phyloP scores from a whole-genome alignment of 2,797 vertebrate species.

The Ptychadena robeensis region DNA sequence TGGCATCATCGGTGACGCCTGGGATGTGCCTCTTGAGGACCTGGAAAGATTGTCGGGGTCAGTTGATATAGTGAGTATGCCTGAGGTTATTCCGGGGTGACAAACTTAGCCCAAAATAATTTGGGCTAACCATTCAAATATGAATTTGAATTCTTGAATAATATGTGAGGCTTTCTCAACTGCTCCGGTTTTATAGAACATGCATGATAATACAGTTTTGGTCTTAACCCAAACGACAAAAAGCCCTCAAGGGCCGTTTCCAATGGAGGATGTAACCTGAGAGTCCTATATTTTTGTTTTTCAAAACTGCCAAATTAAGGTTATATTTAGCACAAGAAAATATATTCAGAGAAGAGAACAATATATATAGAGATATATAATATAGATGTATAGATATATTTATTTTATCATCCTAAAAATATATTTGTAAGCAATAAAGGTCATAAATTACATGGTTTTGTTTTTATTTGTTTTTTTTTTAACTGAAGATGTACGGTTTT shows the following conservation, averaged over 20 bases:
- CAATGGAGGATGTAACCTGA: slow-evolving; percentile 8
- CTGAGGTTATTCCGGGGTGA: no score
- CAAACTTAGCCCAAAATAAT: no score
- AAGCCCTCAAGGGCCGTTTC: not conserved
- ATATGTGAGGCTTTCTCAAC: no score
- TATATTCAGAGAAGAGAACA: slow-evolving; percentile 48
- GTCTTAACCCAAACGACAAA: not conserved
- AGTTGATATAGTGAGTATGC: no score
- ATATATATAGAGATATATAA: slow-evolving; percentile 46
- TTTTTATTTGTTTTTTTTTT: slow-evolving; percentile 13
- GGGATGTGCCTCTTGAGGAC: no score
- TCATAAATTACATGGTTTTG: slow-evolving; percentile 24
- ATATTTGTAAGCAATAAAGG: slow-evolving; percentile 62
- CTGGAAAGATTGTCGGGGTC: no score
- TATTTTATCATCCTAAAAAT: slow-evolving; percentile 57
- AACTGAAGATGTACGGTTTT: slow-evolving; percentile 33
- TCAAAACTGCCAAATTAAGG: slow-evolving; percentile 53
- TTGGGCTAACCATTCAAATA: no score
- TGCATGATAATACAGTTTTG: no score
- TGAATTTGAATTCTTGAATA: no score
- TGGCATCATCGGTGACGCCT: no score
- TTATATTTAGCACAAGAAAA: slow-evolving; percentile 60
- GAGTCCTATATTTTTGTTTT: slow-evolving; percentile 29
- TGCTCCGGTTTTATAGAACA: no score
- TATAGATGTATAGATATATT: slow-evolving; percentile 61